Evolutionary conservation across 2,888 invertebrate species (phyloP).

Genomic region (Clivina fossor): DNA sequence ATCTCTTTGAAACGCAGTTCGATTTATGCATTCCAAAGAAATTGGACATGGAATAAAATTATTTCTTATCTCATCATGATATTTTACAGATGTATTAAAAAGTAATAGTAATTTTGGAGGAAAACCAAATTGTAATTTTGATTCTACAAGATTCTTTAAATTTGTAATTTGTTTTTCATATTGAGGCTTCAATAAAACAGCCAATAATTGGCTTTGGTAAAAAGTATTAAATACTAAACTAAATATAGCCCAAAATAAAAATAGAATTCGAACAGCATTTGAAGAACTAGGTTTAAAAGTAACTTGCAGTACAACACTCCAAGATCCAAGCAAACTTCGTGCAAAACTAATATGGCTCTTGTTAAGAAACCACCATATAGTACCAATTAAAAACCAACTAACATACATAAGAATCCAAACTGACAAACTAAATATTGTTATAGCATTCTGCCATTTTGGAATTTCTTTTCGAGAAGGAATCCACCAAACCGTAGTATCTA

Average conservation of each 20-base stretch:
- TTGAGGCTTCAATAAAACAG: background rate
- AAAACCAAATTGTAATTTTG: conserved; percentile 7
- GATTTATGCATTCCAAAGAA: conserved; percentile 3
- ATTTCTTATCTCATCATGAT: background rate
- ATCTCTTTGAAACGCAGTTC: conserved; percentile 7
- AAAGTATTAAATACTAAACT: conserved; percentile 6
- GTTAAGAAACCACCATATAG: background rate
- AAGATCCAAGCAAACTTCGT: background rate
- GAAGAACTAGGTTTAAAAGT: background rate
- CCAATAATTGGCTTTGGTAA: conserved; percentile 5
- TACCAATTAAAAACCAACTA: background rate
- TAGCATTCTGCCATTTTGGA: conserved; percentile 6
- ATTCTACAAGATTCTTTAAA: conserved; percentile 2
- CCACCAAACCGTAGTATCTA: conserved; percentile 7
- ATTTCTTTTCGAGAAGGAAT: background rate
- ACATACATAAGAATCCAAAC: conserved; percentile 10
- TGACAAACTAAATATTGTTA: background rate
- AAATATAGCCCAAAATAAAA: conserved; percentile 8
- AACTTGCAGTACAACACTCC: background rate
- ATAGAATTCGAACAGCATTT: background rate
- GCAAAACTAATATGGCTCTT: background rate
- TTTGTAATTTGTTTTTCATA: conserved; percentile 7
- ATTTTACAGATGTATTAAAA: background rate
- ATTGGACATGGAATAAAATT: conserved; percentile 4
- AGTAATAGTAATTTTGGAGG: background rate